Conservation (phyloP, 2,888 invertebrate genomes). For the Hypena proboscidalis region DNA sequence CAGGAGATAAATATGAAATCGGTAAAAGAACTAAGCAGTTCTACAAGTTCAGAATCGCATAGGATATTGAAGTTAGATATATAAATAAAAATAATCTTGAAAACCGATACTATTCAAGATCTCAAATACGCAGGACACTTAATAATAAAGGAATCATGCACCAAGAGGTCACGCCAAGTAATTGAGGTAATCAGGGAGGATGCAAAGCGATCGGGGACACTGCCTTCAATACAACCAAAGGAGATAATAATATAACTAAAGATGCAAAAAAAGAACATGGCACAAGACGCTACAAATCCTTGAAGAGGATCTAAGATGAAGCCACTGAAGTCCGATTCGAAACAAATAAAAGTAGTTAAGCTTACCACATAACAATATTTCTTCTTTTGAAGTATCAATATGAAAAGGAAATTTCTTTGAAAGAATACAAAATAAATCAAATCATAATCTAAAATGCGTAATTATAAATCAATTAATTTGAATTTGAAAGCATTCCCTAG, state of each 20-base stretch:
- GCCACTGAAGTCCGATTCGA: conserved; percentile 60
- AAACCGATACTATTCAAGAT: conserved; percentile 54
- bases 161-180: conserved; percentile 86
- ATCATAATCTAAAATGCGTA: conserved; percentile 60
- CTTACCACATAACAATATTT: conserved; percentile 68
- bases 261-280: conserved; percentile 70
- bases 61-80: conserved; percentile 53
- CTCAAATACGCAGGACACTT: conserved; percentile 62
- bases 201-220: conserved; percentile 86
- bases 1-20: conserved; percentile 57
- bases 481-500: conserved; percentile 67
- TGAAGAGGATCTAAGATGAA: conserved; percentile 64
- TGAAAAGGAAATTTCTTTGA: conserved; percentile 58
- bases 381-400: conserved; percentile 60
- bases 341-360: conserved; percentile 62
- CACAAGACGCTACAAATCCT: conserved; percentile 67
- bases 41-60: conserved; percentile 66
- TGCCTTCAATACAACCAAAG: conserved; percentile 84
- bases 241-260: conserved; percentile 68
- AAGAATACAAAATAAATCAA: conserved; percentile 58
- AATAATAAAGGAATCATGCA: conserved; percentile 77
- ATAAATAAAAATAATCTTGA: conserved; percentile 54
- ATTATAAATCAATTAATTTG: conserved; percentile 52
- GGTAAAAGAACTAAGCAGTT: conserved; percentile 72
- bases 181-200: conserved; percentile 75